These are phyloP conservation scores for Napeogenes inachia DNA, from an alignment of 2,888 invertebrate species.

Conservation along the genomic window DNA sequence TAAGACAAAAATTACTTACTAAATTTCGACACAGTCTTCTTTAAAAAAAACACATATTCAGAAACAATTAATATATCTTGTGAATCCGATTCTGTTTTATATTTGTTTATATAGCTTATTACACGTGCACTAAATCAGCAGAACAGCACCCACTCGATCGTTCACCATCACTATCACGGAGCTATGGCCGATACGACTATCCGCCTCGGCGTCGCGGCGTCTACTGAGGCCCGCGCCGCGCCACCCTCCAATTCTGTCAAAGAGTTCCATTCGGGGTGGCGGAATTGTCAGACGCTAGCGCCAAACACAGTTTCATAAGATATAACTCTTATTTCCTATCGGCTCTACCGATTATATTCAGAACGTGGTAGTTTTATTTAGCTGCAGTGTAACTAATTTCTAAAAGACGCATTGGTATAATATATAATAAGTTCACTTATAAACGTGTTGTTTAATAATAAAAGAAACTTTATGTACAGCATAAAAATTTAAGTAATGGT, in stretches of 20 bases:
- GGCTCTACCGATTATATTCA: not conserved
- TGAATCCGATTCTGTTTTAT: not conserved
- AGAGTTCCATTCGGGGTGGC: constrained; percentile 43
- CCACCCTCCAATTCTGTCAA: constrained; percentile 59
- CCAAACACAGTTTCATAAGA: constrained; percentile 36
- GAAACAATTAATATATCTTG: not conserved
- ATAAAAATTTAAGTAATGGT: no score
- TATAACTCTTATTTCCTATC: constrained; percentile 15
- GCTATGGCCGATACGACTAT: constrained; percentile 41
- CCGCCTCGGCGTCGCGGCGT: constrained; percentile 49
- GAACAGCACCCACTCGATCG: constrained; percentile 42
- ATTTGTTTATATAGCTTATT: constrained; percentile 3
- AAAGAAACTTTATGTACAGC: no score
- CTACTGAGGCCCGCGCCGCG: constrained; percentile 59
- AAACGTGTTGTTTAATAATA: no score
- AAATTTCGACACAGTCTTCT: constrained; percentile 16
- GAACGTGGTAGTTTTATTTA: not conserved
- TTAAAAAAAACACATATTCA: constrained; percentile 14
- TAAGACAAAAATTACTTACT: constrained; percentile 21
- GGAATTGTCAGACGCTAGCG: constrained; percentile 50
- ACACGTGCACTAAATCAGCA: constrained; percentile 33
- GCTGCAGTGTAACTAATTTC: not conserved
- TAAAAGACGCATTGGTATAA: no score
- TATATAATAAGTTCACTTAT: no score
- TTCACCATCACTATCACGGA: constrained; percentile 52